phyloP scores from a whole-genome alignment of 2,797 vertebrate genomes.

The Heliangelus exortis region DNA sequence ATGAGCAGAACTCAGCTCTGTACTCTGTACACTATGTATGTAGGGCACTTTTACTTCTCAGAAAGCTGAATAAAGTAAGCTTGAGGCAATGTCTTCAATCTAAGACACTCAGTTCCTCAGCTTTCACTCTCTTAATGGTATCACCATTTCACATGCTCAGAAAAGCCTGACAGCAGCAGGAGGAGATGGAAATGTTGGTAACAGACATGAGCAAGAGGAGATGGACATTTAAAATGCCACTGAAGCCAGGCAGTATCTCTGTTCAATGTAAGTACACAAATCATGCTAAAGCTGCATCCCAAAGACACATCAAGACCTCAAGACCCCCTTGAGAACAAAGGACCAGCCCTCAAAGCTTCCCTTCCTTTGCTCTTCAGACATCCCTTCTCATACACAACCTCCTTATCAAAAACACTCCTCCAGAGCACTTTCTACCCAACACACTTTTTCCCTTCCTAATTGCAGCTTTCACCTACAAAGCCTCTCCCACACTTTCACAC shows the following conservation, averaged over 20 bases:
- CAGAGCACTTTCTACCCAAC: neutral
- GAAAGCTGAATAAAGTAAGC: neutral
- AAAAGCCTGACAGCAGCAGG: neutral
- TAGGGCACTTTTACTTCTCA: neutral
- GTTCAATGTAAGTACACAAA: neutral
- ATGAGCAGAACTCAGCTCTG: neutral
- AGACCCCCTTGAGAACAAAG: neutral
- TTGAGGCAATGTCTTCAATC: neutral
- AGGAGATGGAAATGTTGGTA: neutral
- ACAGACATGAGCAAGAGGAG: neutral
- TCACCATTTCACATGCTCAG: neutral
- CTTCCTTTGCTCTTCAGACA: neutral
- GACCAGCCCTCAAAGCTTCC: neutral
- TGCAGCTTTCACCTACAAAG: neutral
- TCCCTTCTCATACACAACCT: neutral
- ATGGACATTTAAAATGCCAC: neutral
- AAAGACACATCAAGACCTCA: neutral
- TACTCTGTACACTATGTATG: neutral
- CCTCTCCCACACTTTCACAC: accelerated
- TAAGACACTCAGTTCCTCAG: neutral
- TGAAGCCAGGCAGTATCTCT: neutral
- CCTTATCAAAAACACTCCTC: neutral
- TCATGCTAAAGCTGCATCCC: neutral
- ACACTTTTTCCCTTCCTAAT: neutral
- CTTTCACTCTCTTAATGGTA: neutral